phyloP scores from a whole-genome alignment of 2,113 vertebrate species.

The Rhinopithecus roxellana region DNA sequence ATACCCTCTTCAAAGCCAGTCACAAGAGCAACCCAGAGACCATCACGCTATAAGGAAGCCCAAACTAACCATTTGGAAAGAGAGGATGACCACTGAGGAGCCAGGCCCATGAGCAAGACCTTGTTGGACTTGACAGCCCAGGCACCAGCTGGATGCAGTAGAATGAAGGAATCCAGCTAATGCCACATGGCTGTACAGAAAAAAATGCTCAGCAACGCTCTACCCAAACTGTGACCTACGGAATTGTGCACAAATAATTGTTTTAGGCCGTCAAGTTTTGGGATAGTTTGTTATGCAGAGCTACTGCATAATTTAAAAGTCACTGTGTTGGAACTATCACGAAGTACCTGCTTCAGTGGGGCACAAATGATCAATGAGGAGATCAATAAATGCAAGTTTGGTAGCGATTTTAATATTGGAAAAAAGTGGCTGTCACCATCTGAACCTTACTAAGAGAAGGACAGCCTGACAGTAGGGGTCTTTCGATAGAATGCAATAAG shows the following conservation, averaged over 20 bases:
- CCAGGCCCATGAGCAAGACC: background rate
- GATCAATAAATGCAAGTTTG: background rate
- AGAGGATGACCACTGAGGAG: background rate
- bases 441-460: background rate
- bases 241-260: background rate
- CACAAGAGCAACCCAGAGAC: background rate
- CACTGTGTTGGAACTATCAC: background rate
- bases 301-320: background rate
- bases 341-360: background rate
- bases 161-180: background rate
- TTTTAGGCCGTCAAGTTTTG: background rate
- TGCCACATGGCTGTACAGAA: background rate
- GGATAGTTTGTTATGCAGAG: background rate
- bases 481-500: background rate
- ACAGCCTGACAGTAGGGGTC: rapidly evolving
- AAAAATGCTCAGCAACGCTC: background rate
- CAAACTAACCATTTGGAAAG: background rate
- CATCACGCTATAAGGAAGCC: background rate
- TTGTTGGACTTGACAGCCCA: background rate
- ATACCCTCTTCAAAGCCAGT: background rate
- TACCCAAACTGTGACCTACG: background rate
- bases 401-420: background rate
- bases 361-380: background rate
- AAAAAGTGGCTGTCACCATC: background rate
- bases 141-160: too few relatives aligned